Percentiles rank a stretch among this genome's conserved stretches.
These are phyloP conservation scores for Myathropa florea DNA, from an alignment of 2,888 invertebrate genomes.

Conservation along the genomic window DNA sequence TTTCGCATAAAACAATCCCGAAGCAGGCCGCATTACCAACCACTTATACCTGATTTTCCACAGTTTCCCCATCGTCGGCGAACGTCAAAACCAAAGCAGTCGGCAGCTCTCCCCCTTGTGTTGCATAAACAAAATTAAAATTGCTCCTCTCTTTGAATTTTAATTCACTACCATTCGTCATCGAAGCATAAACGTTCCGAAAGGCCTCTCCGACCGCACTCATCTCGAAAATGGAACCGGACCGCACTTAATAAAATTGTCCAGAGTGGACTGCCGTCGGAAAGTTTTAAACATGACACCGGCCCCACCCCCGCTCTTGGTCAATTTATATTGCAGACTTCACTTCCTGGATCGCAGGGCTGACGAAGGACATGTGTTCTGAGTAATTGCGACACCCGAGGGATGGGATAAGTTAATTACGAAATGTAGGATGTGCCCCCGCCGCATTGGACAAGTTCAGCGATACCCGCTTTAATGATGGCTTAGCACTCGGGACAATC, in stretches of 20 bases:
- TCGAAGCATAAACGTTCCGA: not conserved
- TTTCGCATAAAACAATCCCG: not conserved
- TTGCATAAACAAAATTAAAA: conserved; percentile 5
- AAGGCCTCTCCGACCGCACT: not conserved
- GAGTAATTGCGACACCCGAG: not conserved
- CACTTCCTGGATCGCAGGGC: not conserved
- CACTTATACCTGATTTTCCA: not conserved
- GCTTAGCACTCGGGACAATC: not conserved
- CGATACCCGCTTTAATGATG: not conserved
- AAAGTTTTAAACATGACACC: not conserved
- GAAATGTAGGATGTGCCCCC: not conserved
- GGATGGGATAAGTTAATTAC: conserved; percentile 2
- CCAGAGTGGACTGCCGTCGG: not conserved
- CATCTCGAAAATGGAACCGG: conserved; percentile 14
- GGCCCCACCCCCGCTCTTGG: not conserved
- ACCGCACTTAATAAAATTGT: conserved; percentile 29
- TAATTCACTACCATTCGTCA: conserved; percentile 11
- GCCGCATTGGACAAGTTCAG: no score
- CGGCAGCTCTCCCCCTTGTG: not conserved
- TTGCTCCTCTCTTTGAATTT: conserved; percentile 1
- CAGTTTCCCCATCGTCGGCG: not conserved
- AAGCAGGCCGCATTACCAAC: not conserved
- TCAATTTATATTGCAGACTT: not conserved
- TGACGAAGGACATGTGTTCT: not conserved
- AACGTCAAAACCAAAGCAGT: not conserved